Percentiles rank a stretch among this genome's conserved stretches.
These are phyloP conservation scores for Autographa pulchrina DNA, from an alignment of 2,888 invertebrate species.

Conservation along the genomic window DNA sequence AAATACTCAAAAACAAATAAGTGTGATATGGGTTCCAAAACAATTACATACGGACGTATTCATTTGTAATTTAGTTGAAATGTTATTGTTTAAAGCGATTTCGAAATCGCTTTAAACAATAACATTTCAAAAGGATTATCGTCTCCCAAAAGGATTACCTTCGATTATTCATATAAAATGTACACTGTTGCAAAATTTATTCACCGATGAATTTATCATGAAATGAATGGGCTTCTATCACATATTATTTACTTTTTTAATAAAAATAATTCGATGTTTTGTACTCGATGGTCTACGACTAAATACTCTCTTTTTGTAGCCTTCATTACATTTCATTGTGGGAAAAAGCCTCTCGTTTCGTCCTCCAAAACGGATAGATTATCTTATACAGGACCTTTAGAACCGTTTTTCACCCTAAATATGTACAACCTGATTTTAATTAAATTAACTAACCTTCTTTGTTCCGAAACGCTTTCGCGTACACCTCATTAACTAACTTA, in stretches of 20 bases:
- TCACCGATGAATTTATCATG: conserved; percentile 24
- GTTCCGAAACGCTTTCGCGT: no score
- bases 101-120: conserved; percentile 20
- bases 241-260: conserved; percentile 7
- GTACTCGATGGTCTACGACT: no score
- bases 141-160: conserved; percentile 38
- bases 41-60: conserved; percentile 38
- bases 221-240: conserved; percentile 16
- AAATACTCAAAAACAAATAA: conserved; percentile 40
- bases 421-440: no score
- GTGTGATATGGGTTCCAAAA: conserved; percentile 28
- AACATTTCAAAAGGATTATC: no score
- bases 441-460: no score
- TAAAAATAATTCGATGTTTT: neutral
- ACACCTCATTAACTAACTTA: no score
- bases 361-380: no score
- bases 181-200: conserved; percentile 31
- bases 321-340: no score
- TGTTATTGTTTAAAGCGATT: conserved; percentile 24
- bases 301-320: no score
- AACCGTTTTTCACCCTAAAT: no score
- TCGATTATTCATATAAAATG: conserved; percentile 9
- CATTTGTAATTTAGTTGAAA: conserved; percentile 43
- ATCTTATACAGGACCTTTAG: no score
- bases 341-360: no score